Conservation (phyloP, 2,113 vertebrate species). For the Thinocorus orbignyianus region DNA sequence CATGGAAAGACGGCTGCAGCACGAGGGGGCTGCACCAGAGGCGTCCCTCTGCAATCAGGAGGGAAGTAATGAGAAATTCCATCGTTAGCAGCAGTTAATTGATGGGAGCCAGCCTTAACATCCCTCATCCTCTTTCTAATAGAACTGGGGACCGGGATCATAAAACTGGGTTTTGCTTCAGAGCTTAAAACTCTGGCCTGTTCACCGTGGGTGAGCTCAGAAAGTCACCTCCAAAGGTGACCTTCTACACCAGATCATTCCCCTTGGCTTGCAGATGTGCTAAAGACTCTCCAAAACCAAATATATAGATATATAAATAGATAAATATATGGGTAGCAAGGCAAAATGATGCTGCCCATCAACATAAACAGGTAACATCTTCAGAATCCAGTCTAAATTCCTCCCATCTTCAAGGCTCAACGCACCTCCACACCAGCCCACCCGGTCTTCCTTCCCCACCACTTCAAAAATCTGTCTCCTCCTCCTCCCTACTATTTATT, state of each 20-base stretch:
- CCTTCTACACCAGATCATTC: not conserved
- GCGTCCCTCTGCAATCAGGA: not conserved
- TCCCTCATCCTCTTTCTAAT: not conserved
- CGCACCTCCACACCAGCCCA: not conserved
- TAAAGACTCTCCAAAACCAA: not conserved
- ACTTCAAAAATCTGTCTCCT: not conserved
- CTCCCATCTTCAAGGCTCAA: not conserved
- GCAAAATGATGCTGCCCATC: not conserved
- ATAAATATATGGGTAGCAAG: not conserved
- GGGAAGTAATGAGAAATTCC: not conserved
- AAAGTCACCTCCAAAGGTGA: not conserved
- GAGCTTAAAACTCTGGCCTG: not conserved
- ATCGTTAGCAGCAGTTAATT: conserved; percentile 24
- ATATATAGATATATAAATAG: not conserved
- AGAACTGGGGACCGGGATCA: not conserved
- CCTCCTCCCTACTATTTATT: not conserved
- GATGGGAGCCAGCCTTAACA: not conserved
- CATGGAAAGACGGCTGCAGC: not conserved
- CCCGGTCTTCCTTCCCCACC: not conserved
- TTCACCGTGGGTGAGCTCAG: not conserved
- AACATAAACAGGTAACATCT: not conserved
- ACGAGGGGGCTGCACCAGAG: not conserved
- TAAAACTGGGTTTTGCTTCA: not conserved
- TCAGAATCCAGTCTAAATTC: not conserved
- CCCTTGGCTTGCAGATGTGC: too few species aligned